Evolutionary conservation across 1,140 invertebrate species (phyloP), one percentile per base, ranked within the genome.

Genomic region (Diabrotica virgifera): DNA sequence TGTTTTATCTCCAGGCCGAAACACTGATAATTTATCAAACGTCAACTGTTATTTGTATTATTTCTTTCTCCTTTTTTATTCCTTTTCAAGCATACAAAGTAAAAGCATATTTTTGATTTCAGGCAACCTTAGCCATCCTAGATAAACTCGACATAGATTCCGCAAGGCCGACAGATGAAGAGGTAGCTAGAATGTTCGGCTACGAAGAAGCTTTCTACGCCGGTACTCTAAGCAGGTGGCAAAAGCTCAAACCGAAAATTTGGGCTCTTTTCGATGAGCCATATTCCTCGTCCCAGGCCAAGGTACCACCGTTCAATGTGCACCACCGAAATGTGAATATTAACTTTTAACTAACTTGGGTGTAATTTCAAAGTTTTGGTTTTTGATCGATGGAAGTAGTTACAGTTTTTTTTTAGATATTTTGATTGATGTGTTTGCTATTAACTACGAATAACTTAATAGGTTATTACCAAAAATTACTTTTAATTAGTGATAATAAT

Each of bases 191-290:
- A 65, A 98, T 98, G 82, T 99, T 99, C 78, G 96, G 96, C 52
- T 97, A 96, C 84, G 96, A 98, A 78, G 96, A 99, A 72, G 94
- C 94, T 74, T 98, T 96, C 78, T 89, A 90, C 78, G 89, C 89
- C 58, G 91, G 91, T 61, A 91, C 88, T 12, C 83, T 95, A 14
- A 90, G 89, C 50, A 94, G 92, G 88, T 96, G 94, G 94, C 93
- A 96, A 81, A 88, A 89, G 74, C 83, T 92, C 73, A 97, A 98
- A 80, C 96, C 97, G 13, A 95, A 96, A 83, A 93, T 99, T 77
- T 99, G 97, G 97, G 96, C 96, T 13, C 84, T 99, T 59, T 98
- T 99, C 80, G 96, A 99, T 79, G 97, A 99, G 81, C 97, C 96
- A 2, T 98, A 98, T 80, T 98, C 96, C 74, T 98, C 95, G 24